A percentile compares a stretch with the other conserved stretches of the same genome.
Conservation (phyloP, 2,888 invertebrate genomes). For the Himalopsyche anomala region DNA sequence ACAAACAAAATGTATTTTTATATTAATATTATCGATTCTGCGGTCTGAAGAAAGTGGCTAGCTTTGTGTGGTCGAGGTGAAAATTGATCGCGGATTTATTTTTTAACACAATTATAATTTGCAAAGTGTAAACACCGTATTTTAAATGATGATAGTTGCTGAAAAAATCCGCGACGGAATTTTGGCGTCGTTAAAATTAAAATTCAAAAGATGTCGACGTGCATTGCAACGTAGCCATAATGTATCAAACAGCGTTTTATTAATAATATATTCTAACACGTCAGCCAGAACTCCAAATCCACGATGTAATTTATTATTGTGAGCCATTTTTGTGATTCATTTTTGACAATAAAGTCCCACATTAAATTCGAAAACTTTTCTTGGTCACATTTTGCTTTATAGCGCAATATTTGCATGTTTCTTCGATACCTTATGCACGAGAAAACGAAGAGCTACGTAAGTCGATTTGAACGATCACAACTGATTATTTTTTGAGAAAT, state of each 20-base stretch:
- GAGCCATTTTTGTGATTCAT: too few species aligned
- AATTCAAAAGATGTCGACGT: background rate
- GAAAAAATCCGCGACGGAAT: background rate
- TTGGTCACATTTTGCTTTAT: too few species aligned
- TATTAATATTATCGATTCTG: background rate
- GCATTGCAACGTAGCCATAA: background rate
- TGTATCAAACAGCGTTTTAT: background rate
- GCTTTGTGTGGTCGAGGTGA: background rate
- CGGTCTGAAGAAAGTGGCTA: background rate
- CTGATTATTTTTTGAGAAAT: too few species aligned
- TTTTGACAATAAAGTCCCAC: too few species aligned
- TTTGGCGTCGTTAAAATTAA: conserved; percentile 26
- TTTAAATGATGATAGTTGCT: background rate
- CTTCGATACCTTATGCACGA: too few species aligned
- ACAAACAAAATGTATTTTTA: background rate
- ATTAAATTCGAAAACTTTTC: too few species aligned
- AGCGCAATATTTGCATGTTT: too few species aligned
- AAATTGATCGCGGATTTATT: conserved; percentile 1
- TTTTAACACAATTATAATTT: background rate
- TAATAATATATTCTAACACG: too few species aligned
- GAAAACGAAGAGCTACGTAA: too few species aligned
- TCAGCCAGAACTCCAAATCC: too few species aligned
- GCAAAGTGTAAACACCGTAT: background rate
- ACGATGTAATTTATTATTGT: too few species aligned
- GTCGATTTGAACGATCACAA: too few species aligned